Conservation (phyloP, 2,797 vertebrate genomes). For the Spinus pinus region DNA sequence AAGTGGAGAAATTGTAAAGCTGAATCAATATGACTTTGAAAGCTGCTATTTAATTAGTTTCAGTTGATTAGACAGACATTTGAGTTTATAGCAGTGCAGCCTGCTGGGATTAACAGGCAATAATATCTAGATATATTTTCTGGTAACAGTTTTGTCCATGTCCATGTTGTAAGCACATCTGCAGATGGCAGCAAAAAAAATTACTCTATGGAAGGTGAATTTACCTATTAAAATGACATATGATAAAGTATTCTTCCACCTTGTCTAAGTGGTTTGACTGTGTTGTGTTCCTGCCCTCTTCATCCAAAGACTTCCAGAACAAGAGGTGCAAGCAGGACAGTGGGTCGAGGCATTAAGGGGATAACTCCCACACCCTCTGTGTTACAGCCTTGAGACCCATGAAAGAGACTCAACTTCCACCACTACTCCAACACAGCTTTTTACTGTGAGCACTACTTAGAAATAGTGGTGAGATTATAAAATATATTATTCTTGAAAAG, state of each 20-base stretch:
- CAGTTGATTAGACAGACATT: neutral
- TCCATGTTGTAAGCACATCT: neutral
- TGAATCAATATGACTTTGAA: constrained; percentile 16
- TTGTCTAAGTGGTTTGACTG: neutral
- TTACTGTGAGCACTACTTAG: neutral
- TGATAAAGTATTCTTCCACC: neutral
- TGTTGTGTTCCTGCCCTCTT: neutral
- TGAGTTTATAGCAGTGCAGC: neutral
- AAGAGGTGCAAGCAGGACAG: neutral
- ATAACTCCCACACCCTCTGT: neutral
- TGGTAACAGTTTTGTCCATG: neutral
- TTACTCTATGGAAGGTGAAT: neutral
- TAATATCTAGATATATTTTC: neutral
- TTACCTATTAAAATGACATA: neutral
- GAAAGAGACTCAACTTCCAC: neutral
- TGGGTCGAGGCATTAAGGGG: neutral
- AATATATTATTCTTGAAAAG: neutral
- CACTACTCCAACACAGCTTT: neutral
- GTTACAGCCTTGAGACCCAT: neutral
- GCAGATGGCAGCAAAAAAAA: neutral
- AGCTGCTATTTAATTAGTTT: neutral
- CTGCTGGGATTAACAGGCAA: neutral
- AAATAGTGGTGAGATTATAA: neutral
- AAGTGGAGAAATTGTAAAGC: neutral
- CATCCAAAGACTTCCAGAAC: neutral